Conservation (phyloP, 2,888 invertebrate genomes). For the Tribolium freemani region DNA sequence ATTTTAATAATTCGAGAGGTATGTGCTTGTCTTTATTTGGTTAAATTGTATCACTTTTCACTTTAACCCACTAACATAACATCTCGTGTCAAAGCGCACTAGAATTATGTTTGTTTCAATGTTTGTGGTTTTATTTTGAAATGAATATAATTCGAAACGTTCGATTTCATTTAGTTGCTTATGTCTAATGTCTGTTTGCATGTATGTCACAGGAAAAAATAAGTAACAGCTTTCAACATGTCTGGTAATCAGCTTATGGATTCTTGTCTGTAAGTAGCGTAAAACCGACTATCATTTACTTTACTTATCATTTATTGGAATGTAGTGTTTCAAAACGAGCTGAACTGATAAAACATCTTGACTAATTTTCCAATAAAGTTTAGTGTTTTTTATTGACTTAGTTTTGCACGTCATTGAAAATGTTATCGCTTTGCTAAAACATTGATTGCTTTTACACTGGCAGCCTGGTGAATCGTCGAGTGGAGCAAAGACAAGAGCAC, state of each 20-base stretch:
- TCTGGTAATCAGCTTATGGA: constrained; percentile 77
- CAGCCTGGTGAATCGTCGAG: constrained; percentile 79
- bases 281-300: constrained; percentile 15
- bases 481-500: constrained; percentile 78
- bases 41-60: constrained; percentile 1
- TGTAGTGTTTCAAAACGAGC: not conserved
- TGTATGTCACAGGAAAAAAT: constrained; percentile 62
- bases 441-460: constrained; percentile 60
- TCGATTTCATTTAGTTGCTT: constrained; percentile 46
- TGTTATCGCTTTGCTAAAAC: constrained; percentile 57
- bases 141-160: constrained; percentile 54
- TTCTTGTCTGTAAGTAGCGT: constrained; percentile 75
- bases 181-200: constrained; percentile 60
- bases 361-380: not conserved
- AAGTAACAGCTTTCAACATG: constrained; percentile 68
- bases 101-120: constrained; percentile 41
- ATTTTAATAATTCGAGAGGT: constrained; percentile 48
- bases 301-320: constrained; percentile 1
- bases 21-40: constrained; percentile 20
- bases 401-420: constrained; percentile 30
- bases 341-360: not conserved
- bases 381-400: not conserved
- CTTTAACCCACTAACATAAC: constrained; percentile 35
- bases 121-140: constrained; percentile 30
- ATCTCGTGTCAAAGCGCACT: constrained; percentile 34